Conservation (phyloP, 2,113 vertebrate species). For the Thalassoma bifasciatum region DNA sequence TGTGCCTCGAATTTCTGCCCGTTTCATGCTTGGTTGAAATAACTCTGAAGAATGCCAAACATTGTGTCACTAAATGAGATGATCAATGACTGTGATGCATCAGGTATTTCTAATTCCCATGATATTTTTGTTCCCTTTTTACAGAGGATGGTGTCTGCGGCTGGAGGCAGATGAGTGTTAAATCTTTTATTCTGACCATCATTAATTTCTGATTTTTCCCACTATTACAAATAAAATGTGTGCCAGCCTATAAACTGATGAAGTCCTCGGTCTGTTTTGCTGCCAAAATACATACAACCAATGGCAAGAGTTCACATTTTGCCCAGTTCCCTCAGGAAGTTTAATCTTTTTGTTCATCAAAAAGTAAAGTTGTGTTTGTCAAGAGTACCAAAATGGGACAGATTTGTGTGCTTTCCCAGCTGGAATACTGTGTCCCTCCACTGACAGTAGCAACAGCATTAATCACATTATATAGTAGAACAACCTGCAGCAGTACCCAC, state of each 20-base stretch:
- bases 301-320: background rate
- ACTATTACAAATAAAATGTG: slow-evolving; percentile 12
- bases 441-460: slow-evolving; percentile 43
- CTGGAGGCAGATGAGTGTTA: slow-evolving; percentile 32
- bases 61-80: slow-evolving; percentile 63
- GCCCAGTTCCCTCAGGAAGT: background rate
- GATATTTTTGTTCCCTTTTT: slow-evolving; percentile 25
- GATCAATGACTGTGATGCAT: slow-evolving; percentile 57
- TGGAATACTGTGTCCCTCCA: slow-evolving; percentile 28
- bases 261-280: background rate
- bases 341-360: slow-evolving; percentile 17
- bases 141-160: slow-evolving; percentile 23
- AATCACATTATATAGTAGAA: slow-evolving; percentile 64
- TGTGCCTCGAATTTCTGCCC: slow-evolving; percentile 70
- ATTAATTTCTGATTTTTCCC: slow-evolving; percentile 20
- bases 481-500: slow-evolving; percentile 66
- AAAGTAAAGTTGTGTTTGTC: slow-evolving; percentile 32
- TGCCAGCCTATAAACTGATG: background rate
- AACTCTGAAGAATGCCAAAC: slow-evolving; percentile 66
- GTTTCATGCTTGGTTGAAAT: slow-evolving; percentile 74
- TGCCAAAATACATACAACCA: background rate
- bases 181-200: slow-evolving; percentile 2
- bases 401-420: slow-evolving; percentile 23
- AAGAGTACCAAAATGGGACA: slow-evolving; percentile 24
- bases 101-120: slow-evolving; percentile 57